These are phyloP conservation scores for Toxotes lorentzi DNA, from an alignment of 2,797 vertebrate species.

Conservation along the genomic window DNA sequence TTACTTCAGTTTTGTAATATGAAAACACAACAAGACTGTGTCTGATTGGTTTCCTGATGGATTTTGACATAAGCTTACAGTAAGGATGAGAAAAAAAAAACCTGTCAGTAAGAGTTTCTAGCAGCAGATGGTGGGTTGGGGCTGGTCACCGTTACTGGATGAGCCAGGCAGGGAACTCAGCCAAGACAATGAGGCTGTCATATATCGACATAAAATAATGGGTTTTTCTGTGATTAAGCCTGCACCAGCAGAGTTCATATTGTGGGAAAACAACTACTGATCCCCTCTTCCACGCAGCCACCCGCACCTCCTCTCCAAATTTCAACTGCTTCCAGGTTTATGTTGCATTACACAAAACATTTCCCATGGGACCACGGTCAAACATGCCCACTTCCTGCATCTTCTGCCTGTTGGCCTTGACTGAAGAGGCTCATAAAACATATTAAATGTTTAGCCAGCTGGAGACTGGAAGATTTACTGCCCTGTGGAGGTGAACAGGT, in stretches of 20 bases:
- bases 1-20: constrained; percentile 19
- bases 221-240: constrained; percentile 38
- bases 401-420: constrained; percentile 52
- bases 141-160: constrained; percentile 34
- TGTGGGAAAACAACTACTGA: constrained; percentile 26
- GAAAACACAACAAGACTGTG: not conserved
- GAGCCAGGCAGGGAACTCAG: constrained; percentile 49
- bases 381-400: constrained; percentile 28
- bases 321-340: constrained; percentile 39
- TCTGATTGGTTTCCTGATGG: constrained; percentile 24
- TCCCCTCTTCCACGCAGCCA: not conserved
- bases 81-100: not conserved
- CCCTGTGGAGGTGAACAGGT: constrained; percentile 28
- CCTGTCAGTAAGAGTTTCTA: constrained; percentile 34
- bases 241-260: constrained; percentile 21
- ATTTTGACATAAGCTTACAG: constrained; percentile 24
- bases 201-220: constrained; percentile 28
- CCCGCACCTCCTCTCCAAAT: not conserved
- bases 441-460: constrained; percentile 57
- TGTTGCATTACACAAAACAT: constrained; percentile 5
- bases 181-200: constrained; percentile 52
- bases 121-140: constrained; percentile 66
- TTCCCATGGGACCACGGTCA: constrained; percentile 2
- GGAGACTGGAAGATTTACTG: constrained; percentile 44
- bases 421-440: constrained; percentile 54